These are phyloP conservation scores for Halichoeres trimaculatus DNA, from an alignment of 2,113 vertebrate genomes.

Conservation along the genomic window DNA sequence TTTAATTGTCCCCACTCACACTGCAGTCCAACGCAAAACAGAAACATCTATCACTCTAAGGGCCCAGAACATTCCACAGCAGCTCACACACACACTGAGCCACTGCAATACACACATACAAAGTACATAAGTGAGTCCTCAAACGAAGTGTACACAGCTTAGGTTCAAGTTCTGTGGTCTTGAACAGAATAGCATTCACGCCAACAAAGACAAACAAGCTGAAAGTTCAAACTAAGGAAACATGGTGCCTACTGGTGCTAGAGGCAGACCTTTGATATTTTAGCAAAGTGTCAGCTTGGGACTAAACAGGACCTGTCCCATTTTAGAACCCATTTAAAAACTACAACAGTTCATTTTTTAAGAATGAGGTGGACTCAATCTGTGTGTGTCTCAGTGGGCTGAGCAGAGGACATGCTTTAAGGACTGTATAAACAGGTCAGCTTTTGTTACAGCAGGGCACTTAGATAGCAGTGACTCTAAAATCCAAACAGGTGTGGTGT, in stretches of 20 bases:
- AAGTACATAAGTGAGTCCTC: slow-evolving; percentile 54
- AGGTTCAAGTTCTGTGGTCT: slow-evolving; percentile 54
- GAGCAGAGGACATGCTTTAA: slow-evolving; percentile 40
- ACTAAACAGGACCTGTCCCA: slow-evolving; percentile 34
- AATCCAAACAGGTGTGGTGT: slow-evolving; percentile 39
- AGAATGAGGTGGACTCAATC: slow-evolving; percentile 22
- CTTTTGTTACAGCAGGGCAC: slow-evolving; percentile 46
- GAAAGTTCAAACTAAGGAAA: slow-evolving; percentile 47
- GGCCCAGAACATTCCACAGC: slow-evolving; percentile 69
- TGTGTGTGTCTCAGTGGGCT: slow-evolving; percentile 35
- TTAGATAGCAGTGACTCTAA: slow-evolving; percentile 45
- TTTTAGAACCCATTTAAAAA: slow-evolving; percentile 25
- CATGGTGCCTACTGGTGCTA: slow-evolving; percentile 32
- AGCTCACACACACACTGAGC: slow-evolving; percentile 60
- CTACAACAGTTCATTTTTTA: slow-evolving; percentile 17
- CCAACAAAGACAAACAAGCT: slow-evolving; percentile 49
- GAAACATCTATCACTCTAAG: slow-evolving; percentile 55
- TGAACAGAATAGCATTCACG: slow-evolving; percentile 57
- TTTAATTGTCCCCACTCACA: slow-evolving; percentile 51
- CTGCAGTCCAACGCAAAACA: slow-evolving; percentile 68
- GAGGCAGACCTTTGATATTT: slow-evolving; percentile 30
- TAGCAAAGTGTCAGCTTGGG: slow-evolving; percentile 24
- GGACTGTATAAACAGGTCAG: slow-evolving; percentile 16
- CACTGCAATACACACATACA: slow-evolving; percentile 56
- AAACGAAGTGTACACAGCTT: slow-evolving; percentile 41